A percentile compares a stretch with the other conserved stretches of the same genome.
Conservation (phyloP, 2,888 invertebrate genomes). For the Mythimna albipuncta region DNA sequence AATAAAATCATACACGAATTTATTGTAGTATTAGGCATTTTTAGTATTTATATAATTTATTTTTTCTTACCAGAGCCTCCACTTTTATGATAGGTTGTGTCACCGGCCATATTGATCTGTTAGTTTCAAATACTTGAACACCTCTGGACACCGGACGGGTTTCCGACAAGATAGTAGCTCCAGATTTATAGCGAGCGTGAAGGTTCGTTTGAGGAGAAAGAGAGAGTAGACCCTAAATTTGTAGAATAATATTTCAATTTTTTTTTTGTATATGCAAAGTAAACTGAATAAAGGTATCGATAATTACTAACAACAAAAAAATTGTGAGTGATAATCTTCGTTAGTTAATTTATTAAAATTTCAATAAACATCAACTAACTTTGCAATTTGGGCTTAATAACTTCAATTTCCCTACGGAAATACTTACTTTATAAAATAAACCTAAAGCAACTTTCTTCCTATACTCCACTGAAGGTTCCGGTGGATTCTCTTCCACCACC, state of each 20-base stretch:
- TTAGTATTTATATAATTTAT: neutral
- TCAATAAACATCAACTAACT: too few relatives aligned
- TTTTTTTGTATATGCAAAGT: too few relatives aligned
- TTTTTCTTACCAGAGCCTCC: constrained; percentile 78
- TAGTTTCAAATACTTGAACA: constrained; percentile 91
- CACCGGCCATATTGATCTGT: constrained; percentile 91
- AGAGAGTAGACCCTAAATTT: constrained; percentile 86
- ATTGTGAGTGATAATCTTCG: too few relatives aligned
- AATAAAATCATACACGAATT: neutral
- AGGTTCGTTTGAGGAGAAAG: constrained; percentile 83
- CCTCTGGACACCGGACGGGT: constrained; percentile 90
- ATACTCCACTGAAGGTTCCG: constrained; percentile 90
- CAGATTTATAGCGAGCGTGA: constrained; percentile 83
- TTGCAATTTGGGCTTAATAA: too few relatives aligned
- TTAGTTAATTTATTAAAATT: too few relatives aligned
- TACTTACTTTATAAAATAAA: constrained; percentile 91
- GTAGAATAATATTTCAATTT: neutral
- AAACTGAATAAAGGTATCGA: too few relatives aligned
- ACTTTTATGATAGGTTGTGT: constrained; percentile 91
- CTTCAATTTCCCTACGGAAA: neutral
- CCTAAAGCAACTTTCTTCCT: constrained; percentile 90
- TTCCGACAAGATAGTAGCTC: constrained; percentile 78
- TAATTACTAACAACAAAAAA: too few relatives aligned
- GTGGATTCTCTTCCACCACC: constrained; percentile 76
- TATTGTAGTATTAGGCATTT: neutral